phyloP scores from a whole-genome alignment of 1,140 invertebrate genomes.

The Macrosteles quadrilineatus region DNA sequence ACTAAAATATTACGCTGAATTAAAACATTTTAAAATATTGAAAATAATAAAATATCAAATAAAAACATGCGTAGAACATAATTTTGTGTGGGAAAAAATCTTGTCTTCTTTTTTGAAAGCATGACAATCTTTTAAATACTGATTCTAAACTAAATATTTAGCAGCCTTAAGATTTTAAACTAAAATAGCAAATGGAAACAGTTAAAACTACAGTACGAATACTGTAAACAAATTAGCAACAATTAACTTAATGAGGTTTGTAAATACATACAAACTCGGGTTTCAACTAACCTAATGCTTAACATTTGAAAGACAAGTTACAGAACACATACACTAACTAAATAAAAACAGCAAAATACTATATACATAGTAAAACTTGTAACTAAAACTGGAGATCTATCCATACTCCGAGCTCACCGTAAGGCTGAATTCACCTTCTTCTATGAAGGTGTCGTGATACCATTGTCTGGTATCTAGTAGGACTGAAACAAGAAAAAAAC shows the following conservation, averaged over 20 bases:
- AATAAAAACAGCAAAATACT: conserved; percentile 8
- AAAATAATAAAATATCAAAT: too few species aligned
- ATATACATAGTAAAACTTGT: conserved; percentile 9
- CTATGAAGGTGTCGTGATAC: conserved; percentile 87
- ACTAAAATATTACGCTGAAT: background rate
- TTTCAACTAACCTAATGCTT: background rate
- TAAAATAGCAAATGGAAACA: background rate
- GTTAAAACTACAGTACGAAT: conserved; percentile 12
- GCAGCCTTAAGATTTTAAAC: too few species aligned
- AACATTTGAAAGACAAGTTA: conserved; percentile 10
- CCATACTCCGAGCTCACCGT: conserved; percentile 93
- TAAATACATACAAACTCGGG: conserved; percentile 12
- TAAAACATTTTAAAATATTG: too few species aligned
- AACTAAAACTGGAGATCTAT: conserved; percentile 48
- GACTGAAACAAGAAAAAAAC: conserved; percentile 58
- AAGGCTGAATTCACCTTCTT: conserved; percentile 82
- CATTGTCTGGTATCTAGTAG: conserved; percentile 88
- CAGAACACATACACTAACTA: background rate
- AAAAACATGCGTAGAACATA: too few species aligned
- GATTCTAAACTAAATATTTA: too few species aligned
- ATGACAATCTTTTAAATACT: too few species aligned
- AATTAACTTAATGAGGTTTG: background rate
- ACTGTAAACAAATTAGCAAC: background rate
- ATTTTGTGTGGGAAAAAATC: too few species aligned
- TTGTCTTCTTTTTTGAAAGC: too few species aligned